A percentile compares a stretch with the other conserved stretches of the same genome.
Conservation (phyloP, 2,888 invertebrate genomes). For the Listrodromus nycthemerus region DNA sequence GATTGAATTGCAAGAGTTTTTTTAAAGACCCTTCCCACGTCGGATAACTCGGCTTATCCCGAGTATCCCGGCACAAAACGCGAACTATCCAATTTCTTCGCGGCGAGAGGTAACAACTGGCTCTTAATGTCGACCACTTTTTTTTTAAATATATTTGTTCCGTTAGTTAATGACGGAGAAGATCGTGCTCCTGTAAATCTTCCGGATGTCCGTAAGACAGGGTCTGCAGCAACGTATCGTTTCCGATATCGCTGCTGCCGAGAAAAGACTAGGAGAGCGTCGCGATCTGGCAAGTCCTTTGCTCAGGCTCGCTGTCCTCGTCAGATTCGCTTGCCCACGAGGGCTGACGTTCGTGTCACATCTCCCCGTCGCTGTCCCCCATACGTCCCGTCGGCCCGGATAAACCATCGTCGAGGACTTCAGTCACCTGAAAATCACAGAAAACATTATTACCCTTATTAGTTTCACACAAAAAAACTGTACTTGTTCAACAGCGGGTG, state of each 20-base stretch:
- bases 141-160: neutral
- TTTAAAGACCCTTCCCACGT: slow-evolving; percentile 8
- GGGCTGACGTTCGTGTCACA: slow-evolving; percentile 81
- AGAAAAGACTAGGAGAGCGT: slow-evolving; percentile 77
- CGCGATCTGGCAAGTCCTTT: slow-evolving; percentile 80
- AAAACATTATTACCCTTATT: neutral
- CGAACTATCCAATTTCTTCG: neutral
- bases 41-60: neutral
- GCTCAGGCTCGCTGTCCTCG: slow-evolving; percentile 80
- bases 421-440: slow-evolving; percentile 74
- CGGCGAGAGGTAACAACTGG: neutral
- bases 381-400: slow-evolving; percentile 76
- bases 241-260: slow-evolving; percentile 61
- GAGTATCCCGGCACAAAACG: neutral
- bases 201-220: slow-evolving; percentile 63
- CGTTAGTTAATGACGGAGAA: slow-evolving; percentile 59
- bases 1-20: slow-evolving; percentile 1
- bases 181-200: slow-evolving; percentile 59
- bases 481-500: no score
- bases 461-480: neutral
- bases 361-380: slow-evolving; percentile 78
- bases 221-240: slow-evolving; percentile 65
- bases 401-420: slow-evolving; percentile 78
- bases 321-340: slow-evolving; percentile 82
- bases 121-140: slow-evolving; percentile 13